Evolutionary conservation across 2,797 vertebrate genomes (phyloP), one percentile per base, ranked within the genome.

Genomic region (Labeo calbasu): DNA sequence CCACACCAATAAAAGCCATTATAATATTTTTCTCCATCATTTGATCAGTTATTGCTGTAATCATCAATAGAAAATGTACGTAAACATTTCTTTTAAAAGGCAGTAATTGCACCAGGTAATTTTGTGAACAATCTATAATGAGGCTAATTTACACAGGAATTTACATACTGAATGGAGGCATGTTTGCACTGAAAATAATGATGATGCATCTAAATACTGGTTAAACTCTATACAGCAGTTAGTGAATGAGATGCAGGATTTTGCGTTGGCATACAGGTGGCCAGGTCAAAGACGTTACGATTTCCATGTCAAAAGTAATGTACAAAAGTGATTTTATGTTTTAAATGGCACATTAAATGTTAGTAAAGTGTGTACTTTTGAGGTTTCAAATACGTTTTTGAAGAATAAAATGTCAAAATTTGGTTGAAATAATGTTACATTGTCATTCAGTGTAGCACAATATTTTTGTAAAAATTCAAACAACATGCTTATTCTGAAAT

Each of bases 11-110:
- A 46, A 5, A 77, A 77, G 57, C 57, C 10, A 9, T 25, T 77
- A 23, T 40, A 43, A 59, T 43, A 32, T 5, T 25, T 14, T 59
- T 59, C n/a, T 77, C 21, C n/a, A 23, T 17, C 57, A 43, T 77
- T 46, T 63, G 50, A 75, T 19, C 1, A 77, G 43, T 25, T 63
- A 77, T 46, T 63, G n/a, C 10, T 46, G 57, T 59, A 32, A 23
- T 1, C 3, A 40, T 77, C 53, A 76, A 77, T 9, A 77, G 32
- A 59, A 43, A 59, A 63, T 25, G 6, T 57, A 40, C 76, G 28
- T 15, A 48, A 63, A 77, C n/a, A 77, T 63, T 40, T 77, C n/a
- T 61, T 43, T 77, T 77, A 46, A 77, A 63, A 3, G 23, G 40
- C 17, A n/a, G n/a, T 11, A 43, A 77, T 77, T 77, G 76, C 57